These are phyloP conservation scores for Botia almorhae DNA, from an alignment of 2,797 vertebrate genomes.

Conservation along the genomic window DNA sequence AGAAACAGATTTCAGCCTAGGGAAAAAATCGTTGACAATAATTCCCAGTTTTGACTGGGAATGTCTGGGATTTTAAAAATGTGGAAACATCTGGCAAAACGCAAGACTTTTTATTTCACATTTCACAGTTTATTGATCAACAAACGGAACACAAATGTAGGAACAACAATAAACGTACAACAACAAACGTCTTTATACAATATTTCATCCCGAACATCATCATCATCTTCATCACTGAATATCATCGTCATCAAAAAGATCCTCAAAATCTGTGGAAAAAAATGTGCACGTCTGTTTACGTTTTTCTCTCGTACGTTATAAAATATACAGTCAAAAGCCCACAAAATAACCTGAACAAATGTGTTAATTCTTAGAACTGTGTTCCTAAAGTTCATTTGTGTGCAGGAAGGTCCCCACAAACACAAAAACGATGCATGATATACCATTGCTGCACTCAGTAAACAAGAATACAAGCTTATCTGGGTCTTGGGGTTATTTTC, in stretches of 20 bases:
- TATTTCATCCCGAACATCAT: neutral
- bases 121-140: slow-evolving; percentile 67
- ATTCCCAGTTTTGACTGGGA: slow-evolving; percentile 73
- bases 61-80: slow-evolving; percentile 72
- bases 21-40: slow-evolving; percentile 74
- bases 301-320: neutral
- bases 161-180: slow-evolving; percentile 53
- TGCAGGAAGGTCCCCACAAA: neutral
- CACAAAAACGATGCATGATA: neutral
- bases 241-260: slow-evolving; percentile 81
- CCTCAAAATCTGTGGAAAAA: slow-evolving; percentile 76
- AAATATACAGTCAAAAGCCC: neutral
- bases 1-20: slow-evolving; percentile 74
- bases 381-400: neutral
- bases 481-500: neutral
- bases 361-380: neutral
- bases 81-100: slow-evolving; percentile 75
- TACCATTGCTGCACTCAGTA: neutral
- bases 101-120: slow-evolving; percentile 34
- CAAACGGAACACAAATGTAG: slow-evolving; percentile 20
- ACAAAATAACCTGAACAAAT: neutral
- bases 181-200: slow-evolving; percentile 36
- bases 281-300: too few species aligned
- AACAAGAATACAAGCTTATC: neutral
- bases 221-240: slow-evolving; percentile 71